A percentile compares a stretch with the other conserved stretches of the same genome.
Evolutionary conservation across 2,113 vertebrate species (phyloP).

Genomic region (Panurus biarmicus): DNA sequence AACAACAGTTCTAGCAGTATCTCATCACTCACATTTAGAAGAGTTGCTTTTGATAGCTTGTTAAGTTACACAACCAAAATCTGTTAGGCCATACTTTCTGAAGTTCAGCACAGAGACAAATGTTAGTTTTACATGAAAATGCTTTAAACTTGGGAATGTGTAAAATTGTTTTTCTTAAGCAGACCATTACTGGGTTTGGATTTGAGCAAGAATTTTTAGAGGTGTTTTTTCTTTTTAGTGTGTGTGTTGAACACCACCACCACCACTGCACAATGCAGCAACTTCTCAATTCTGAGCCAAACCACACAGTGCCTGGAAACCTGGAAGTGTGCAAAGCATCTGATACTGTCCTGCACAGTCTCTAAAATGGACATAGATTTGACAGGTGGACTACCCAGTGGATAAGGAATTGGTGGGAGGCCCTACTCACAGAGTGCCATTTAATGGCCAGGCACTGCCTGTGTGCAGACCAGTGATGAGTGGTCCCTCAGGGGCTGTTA

Average conservation of each 20-base stretch:
- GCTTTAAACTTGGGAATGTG: neutral
- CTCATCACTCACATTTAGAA: neutral
- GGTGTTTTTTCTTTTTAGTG: neutral
- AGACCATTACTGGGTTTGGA: neutral
- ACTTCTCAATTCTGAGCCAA: neutral
- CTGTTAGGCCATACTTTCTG: neutral
- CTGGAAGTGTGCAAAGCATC: neutral
- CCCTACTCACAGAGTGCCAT: neutral
- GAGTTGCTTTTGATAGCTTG: neutral
- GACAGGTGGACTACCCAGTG: neutral
- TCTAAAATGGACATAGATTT: neutral
- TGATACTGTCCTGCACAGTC: neutral
- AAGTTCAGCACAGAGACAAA: neutral
- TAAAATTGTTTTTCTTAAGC: neutral
- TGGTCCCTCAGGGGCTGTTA: neutral
- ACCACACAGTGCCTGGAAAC: neutral
- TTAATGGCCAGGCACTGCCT: too few relatives aligned
- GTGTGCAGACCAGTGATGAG: neutral
- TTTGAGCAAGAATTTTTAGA: neutral
- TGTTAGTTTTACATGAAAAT: neutral
- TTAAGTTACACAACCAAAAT: neutral
- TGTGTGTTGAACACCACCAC: neutral
- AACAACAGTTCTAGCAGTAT: neutral
- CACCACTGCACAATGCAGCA: neutral
- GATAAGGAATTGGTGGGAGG: neutral